Conservation (phyloP, 2,888 invertebrate species). For the Ernsta delagoae region DNA sequence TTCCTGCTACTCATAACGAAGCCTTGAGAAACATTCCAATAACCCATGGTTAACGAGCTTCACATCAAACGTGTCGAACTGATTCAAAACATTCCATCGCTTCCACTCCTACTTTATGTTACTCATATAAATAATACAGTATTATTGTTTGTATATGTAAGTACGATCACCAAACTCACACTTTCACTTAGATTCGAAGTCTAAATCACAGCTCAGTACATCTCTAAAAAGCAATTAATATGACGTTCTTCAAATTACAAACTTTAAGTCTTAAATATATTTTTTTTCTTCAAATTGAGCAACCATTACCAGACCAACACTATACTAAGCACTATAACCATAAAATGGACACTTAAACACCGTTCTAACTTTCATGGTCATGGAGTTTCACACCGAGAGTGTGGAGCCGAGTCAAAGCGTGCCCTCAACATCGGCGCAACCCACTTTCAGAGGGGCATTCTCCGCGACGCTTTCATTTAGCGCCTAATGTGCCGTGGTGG, state of each 20-base stretch:
- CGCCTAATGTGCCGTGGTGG: conserved; percentile 47
- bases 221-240: no score
- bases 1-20: not conserved
- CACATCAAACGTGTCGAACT: conserved; percentile 10
- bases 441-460: conserved; percentile 38
- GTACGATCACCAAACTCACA: no score
- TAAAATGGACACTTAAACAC: no score
- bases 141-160: no score
- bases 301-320: no score
- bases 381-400: conserved; percentile 14
- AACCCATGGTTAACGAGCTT: not conserved
- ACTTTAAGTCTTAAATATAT: no score
- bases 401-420: not conserved
- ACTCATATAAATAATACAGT: not conserved
- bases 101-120: conserved; percentile 13
- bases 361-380: not conserved
- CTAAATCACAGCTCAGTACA: no score
- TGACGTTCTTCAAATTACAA: no score
- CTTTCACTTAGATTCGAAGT: no score
- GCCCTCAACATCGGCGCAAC: conserved; percentile 3
- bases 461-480: conserved; percentile 45
- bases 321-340: no score
- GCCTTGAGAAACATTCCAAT: not conserved
- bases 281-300: no score
- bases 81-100: not conserved